Evolutionary conservation across 2,797 vertebrate genomes (phyloP).

Genomic region (Schizothorax lantsangensis): DNA sequence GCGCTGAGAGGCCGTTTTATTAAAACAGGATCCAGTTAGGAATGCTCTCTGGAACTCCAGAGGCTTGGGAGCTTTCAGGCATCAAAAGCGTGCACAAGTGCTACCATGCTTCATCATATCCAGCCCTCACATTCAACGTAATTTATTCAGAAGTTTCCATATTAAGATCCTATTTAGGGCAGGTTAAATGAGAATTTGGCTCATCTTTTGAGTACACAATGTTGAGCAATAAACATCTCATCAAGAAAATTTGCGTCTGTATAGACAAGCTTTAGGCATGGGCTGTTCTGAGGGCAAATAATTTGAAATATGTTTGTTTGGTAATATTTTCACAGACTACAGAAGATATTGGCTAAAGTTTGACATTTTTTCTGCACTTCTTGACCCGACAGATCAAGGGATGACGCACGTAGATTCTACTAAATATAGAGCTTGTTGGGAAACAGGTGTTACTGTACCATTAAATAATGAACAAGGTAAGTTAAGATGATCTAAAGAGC

Average conservation of each 20-base stretch:
- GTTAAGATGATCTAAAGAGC: conserved; percentile 28
- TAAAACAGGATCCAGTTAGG: conserved; percentile 45
- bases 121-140: background rate
- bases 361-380: background rate
- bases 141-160: background rate
- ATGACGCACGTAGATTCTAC: background rate
- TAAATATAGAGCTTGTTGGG: conserved; percentile 7
- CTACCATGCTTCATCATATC: conserved; percentile 9
- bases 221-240: background rate
- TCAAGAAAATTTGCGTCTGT: background rate
- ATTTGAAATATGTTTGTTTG: conserved; percentile 9
- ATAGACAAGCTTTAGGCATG: background rate
- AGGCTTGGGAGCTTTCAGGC: conserved; percentile 10
- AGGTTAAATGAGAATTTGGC: background rate
- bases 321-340: background rate
- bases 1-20: conserved; percentile 34
- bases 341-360: background rate
- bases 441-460: conserved; percentile 12
- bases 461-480: conserved; percentile 44
- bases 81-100: conserved; percentile 15
- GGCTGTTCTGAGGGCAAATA: background rate
- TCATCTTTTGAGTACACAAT: background rate
- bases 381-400: background rate
- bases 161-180: background rate
- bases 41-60: conserved; percentile 43